Base-by-base conservation (phyloP, 2,113 vertebrate species). In the Paralichthys olivaceus region DNA sequence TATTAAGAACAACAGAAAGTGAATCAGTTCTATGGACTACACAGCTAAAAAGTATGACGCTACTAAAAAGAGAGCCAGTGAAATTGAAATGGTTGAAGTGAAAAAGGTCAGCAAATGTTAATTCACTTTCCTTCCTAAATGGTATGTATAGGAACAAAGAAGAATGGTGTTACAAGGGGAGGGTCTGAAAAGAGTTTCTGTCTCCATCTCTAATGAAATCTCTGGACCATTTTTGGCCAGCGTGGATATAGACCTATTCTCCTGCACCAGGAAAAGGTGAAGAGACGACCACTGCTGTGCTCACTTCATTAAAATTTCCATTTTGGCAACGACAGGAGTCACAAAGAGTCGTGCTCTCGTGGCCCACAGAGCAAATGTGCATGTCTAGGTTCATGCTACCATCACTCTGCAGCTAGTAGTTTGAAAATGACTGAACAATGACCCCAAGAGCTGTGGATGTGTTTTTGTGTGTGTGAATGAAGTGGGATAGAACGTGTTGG, bases 261-360 rank as follows among this genome's bases (percentile, higher is more conserved):
- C 61, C 68, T 45, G 0, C 70, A 59, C 37, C 56, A 61, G 87
- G 59, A 64, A 66, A 26, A 45, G 40, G 49, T 1, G 56, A 68
- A 59, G 22, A 61, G 73, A 76, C 53, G 53, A 68, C 67, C 75
- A 83, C 77, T 23, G 29, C 85, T 84, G 78, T 19, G 40, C 74
- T 72, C 73, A 79, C 85, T 89, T 88, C 83, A 91, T 90, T 91
- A 87, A 89, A 85, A 91, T 86, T 86, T 85, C 84, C 78, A 90
- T 93, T 92, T 87, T 58, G 63, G 72, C 61, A 79, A 54, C 82
- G 67, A 90, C 86, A 64, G 86, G 90, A 87, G 84, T 82, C 69
- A 60, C 75, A 80, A 72, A 75, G 77, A 84, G 75, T 34, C 61
- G n/a, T 72, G 82, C 74, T 77, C 75, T 60, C 4, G 12, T 71